These are phyloP conservation scores for Peromyscus aztecus DNA, from an alignment of 2,797 vertebrate species.

Conservation along the genomic window DNA sequence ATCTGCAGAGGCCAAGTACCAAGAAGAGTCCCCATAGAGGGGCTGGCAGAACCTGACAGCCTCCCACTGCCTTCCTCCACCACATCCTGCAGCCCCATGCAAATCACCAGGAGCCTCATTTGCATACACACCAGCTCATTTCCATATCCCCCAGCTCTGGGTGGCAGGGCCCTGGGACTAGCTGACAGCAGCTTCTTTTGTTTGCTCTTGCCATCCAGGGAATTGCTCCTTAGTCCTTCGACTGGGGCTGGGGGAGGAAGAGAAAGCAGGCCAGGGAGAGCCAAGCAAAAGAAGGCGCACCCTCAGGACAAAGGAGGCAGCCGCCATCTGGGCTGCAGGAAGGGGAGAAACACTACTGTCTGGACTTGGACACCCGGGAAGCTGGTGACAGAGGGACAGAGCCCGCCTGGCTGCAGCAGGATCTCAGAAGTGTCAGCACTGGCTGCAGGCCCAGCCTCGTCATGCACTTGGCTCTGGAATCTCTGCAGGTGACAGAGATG, in stretches of 20 bases:
- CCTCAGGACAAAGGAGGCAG: constrained; percentile 75
- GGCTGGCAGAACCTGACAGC: background rate
- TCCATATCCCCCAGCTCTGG: constrained; percentile 70
- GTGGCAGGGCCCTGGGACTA: constrained; percentile 12
- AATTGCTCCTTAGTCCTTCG: constrained; percentile 62
- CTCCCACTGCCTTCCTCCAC: constrained; percentile 52
- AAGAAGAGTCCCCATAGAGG: background rate
- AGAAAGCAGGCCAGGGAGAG: constrained; percentile 15
- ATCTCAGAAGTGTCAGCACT: background rate
- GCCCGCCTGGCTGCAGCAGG: background rate
- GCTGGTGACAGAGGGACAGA: background rate
- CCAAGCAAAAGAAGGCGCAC: constrained; percentile 1
- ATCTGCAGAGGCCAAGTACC: constrained; percentile 36
- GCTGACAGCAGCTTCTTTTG: constrained; percentile 78
- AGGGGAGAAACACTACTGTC: constrained; percentile 44
- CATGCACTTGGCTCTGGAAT: background rate
- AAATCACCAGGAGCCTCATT: constrained; percentile 70
- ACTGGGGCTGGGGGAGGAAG: background rate
- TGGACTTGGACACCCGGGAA: constrained; percentile 22
- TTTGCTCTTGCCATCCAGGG: constrained; percentile 65
- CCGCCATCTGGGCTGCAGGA: constrained; percentile 72
- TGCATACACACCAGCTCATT: constrained; percentile 76
- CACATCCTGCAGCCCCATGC: constrained; percentile 26
- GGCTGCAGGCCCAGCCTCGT: constrained; percentile 6
- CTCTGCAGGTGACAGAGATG: background rate